A percentile compares a stretch with the other conserved stretches of the same genome.
These are phyloP conservation scores for Petrolisthes cinctipes DNA, from an alignment of 2,888 invertebrate genomes.

Conservation along the genomic window DNA sequence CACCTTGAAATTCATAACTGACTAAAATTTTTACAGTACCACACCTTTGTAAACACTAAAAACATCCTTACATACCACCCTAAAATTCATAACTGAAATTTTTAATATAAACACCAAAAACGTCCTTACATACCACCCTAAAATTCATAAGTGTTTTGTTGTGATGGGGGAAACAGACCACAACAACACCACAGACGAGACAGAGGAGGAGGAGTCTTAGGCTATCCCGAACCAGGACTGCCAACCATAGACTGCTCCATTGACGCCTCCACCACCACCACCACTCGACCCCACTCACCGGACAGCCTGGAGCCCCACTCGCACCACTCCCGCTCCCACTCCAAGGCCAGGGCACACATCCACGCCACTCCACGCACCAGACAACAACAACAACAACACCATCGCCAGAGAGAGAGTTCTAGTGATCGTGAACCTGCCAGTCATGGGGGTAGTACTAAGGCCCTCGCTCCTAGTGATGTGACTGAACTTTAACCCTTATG, in stretches of 20 bases:
- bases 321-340: neutral
- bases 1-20: too few species aligned
- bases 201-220: constrained; percentile 1
- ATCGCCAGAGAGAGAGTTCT: constrained; percentile 33
- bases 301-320: constrained; percentile 56
- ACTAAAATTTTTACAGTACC: too few species aligned
- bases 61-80: too few species aligned
- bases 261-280: constrained; percentile 25
- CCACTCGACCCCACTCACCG: constrained; percentile 47
- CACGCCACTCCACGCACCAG: constrained; percentile 49
- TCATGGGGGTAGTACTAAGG: neutral
- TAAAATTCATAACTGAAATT: too few species aligned
- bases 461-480: constrained; percentile 40
- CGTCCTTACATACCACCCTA: too few species aligned
- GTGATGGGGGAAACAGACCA: too few species aligned
- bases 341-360: constrained; percentile 23
- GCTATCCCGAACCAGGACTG: constrained; percentile 9
- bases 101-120: too few species aligned
- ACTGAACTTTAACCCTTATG: constrained; percentile 28
- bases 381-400: neutral
- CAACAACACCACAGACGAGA: neutral
- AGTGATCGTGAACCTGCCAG: neutral
- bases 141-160: too few species aligned
- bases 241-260: constrained; percentile 45
- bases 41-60: too few species aligned